Conservation (phyloP, 2,797 vertebrate genomes). For the Hafferia zeledoni region DNA sequence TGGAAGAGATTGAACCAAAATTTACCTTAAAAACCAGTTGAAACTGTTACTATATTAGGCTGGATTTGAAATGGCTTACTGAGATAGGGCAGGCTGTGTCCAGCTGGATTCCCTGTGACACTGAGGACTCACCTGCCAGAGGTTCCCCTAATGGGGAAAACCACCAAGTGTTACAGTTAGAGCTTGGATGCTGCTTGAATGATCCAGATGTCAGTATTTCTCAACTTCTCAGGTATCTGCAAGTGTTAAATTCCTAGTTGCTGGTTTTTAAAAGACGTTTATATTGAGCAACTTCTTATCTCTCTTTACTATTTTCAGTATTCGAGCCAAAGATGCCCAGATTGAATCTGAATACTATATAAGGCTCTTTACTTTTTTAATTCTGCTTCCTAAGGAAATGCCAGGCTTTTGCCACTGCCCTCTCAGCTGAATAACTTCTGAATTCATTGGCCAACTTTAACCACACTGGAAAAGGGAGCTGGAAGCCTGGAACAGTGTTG, state of each 20-base stretch:
- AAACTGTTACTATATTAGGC: not conserved
- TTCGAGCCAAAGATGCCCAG: conserved; percentile 7
- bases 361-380: conserved; percentile 11
- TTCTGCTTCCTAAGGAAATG: conserved; percentile 30
- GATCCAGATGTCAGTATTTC: conserved; percentile 5
- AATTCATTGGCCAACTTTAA: conserved; percentile 8
- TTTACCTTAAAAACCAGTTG: not conserved
- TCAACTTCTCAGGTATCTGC: not conserved
- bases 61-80: not conserved
- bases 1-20: not conserved
- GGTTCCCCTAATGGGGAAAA: not conserved
- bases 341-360: not conserved
- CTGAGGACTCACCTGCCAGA: not conserved
- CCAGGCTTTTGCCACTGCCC: not conserved
- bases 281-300: conserved; percentile 25
- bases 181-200: not conserved
- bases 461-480: not conserved
- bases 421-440: conserved; percentile 9
- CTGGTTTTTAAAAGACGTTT: conserved; percentile 17
- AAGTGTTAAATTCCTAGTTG: not conserved
- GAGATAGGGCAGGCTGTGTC: not conserved
- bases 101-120: not conserved
- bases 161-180: not conserved
- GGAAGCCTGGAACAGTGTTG: not conserved
- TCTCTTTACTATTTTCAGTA: not conserved